These are phyloP conservation scores for Collichthys lucidus DNA, from an alignment of 2,113 vertebrate genomes.

Conservation along the genomic window DNA sequence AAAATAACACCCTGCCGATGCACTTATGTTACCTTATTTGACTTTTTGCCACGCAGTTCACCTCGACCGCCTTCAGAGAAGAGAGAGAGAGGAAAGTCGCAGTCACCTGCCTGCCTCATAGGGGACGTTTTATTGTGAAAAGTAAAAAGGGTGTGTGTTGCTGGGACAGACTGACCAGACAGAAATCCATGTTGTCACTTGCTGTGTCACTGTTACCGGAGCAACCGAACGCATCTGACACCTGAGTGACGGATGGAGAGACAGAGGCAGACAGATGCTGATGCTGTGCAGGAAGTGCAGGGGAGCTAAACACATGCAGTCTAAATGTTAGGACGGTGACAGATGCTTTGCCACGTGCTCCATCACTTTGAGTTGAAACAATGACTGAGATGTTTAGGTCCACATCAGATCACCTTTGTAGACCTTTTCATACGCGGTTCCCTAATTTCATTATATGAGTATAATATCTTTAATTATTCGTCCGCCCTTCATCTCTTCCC, in stretches of 20 bases:
- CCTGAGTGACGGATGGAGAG: slow-evolving; percentile 54
- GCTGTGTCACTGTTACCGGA: no score
- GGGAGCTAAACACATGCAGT: neutral
- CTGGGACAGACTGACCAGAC: slow-evolving; percentile 54
- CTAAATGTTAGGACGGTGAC: neutral
- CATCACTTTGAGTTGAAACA: neutral
- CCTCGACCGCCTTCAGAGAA: slow-evolving; percentile 50
- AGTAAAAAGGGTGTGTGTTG: neutral
- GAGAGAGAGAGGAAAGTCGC: neutral
- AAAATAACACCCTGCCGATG: neutral
- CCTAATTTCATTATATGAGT: neutral
- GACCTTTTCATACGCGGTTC: neutral
- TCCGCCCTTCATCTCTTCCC: neutral
- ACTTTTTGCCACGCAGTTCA: slow-evolving; percentile 52
- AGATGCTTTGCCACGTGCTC: neutral
- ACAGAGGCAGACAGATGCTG: slow-evolving; percentile 17
- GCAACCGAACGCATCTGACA: slow-evolving; percentile 59
- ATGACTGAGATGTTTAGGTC: neutral
- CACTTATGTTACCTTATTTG: slow-evolving; percentile 47
- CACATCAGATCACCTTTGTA: neutral
- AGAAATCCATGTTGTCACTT: slow-evolving; percentile 27
- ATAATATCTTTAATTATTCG: neutral
- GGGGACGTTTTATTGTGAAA: neutral
- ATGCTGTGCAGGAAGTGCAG: neutral
- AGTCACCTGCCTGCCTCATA: neutral